A percentile compares a stretch with the other conserved stretches of the same genome.
These are phyloP conservation scores for Naja naja DNA, from an alignment of 2,113 vertebrate genomes.

Conservation along the genomic window DNA sequence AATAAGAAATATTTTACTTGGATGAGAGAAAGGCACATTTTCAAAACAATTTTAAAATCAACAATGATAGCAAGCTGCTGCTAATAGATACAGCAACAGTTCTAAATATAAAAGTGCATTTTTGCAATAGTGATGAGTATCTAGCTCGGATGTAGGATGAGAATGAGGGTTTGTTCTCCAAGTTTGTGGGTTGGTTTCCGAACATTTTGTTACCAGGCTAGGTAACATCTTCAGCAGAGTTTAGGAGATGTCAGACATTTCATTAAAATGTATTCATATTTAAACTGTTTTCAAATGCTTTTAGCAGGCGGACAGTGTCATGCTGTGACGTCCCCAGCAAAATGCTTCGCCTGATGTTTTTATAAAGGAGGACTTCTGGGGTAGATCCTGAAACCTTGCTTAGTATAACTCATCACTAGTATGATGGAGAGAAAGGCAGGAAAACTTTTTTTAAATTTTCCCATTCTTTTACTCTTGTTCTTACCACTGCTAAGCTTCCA, in stretches of 20 bases:
- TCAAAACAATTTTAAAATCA: background rate
- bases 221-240: too few species aligned
- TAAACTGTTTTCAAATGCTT: background rate
- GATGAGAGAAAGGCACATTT: background rate
- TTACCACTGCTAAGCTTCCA: background rate
- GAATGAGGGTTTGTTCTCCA: too few species aligned
- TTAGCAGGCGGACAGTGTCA: background rate
- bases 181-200: too few species aligned
- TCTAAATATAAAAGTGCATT: background rate
- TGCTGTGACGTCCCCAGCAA: background rate
- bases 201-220: too few species aligned
- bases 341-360: background rate
- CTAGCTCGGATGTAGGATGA: too few species aligned
- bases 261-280: background rate
- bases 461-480: background rate
- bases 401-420: background rate
- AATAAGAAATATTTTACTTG: background rate
- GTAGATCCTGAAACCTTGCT: background rate
- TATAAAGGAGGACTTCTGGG: background rate
- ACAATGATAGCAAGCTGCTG: background rate
- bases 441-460: background rate
- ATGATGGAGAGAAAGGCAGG: background rate
- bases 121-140: background rate
- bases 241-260: too few species aligned
- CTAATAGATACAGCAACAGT: background rate